These are phyloP conservation scores for Bombylius major DNA, from an alignment of 2,888 invertebrate genomes.

Conservation along the genomic window DNA sequence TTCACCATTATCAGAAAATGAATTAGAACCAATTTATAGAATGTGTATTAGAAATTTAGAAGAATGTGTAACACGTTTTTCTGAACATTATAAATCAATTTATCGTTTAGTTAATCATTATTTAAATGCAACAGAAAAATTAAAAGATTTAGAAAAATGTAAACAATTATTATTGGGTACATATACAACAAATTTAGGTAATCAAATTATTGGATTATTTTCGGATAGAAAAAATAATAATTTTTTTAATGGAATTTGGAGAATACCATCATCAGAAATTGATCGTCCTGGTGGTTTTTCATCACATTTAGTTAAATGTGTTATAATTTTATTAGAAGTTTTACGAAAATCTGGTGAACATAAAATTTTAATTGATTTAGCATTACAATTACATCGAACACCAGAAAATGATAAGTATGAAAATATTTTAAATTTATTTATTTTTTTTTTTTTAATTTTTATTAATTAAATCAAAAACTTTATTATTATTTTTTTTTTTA, in stretches of 20 bases:
- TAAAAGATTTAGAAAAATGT: conserved; percentile 55
- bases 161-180: conserved; percentile 57
- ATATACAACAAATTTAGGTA: conserved; percentile 51
- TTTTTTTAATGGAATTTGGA: conserved; percentile 89
- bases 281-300: conserved; percentile 87
- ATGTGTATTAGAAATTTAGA: conserved; percentile 66
- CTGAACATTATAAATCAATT: conserved; percentile 86
- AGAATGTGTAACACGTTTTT: conserved; percentile 72
- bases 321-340: conserved; percentile 68
- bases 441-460: neutral
- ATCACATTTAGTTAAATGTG: conserved; percentile 78
- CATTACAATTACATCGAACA: conserved; percentile 60
- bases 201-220: conserved; percentile 69
- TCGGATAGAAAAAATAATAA: conserved; percentile 71
- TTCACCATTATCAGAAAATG: conserved; percentile 18
- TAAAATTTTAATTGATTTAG: conserved; percentile 64
- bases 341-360: conserved; percentile 68
- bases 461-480: neutral
- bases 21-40: conserved; percentile 43
- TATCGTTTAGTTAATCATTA: conserved; percentile 78
- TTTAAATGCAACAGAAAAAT: conserved; percentile 53
- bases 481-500: conserved; percentile 15
- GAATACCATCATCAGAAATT: conserved; percentile 78
- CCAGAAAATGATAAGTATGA: conserved; percentile 78
- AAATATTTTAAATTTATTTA: neutral